phyloP scores from a whole-genome alignment of 1,140 invertebrate genomes.

The Apis laboriosa region DNA sequence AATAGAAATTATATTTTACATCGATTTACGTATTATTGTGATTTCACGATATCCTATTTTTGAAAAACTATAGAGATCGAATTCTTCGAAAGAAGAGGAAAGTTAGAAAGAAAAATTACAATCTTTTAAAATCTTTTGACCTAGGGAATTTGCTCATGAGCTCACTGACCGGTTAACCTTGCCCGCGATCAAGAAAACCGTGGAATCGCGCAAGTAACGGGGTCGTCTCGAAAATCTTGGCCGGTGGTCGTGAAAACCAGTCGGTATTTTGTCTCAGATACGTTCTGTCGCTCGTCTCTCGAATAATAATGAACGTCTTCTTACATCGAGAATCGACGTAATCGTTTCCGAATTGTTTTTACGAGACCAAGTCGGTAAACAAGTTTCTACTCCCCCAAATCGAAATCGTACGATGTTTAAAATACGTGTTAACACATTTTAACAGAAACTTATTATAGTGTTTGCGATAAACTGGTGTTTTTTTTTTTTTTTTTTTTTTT shows the following conservation, averaged over 20 bases:
- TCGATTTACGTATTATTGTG: no score
- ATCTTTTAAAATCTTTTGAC: background rate
- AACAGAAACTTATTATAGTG: background rate
- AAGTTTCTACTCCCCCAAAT: background rate
- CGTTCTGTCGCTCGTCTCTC: background rate
- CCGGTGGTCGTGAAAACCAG: conserved; percentile 2
- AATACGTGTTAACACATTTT: background rate
- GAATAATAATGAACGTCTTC: background rate
- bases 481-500: background rate
- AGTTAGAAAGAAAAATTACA: no score
- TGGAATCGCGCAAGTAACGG: background rate
- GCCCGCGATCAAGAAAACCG: no score
- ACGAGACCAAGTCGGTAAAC: background rate
- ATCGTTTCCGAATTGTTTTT: conserved; percentile 8
- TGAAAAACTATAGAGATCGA: no score
- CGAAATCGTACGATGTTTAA: conserved; percentile 19
- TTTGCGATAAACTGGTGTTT: background rate
- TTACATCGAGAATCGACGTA: background rate
- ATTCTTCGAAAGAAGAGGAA: no score
- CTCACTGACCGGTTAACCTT: background rate
- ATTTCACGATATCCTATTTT: no score
- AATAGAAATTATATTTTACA: no score
- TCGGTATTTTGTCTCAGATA: background rate
- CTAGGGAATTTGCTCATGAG: background rate
- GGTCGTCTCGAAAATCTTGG: background rate